Evolutionary conservation across 1,140 invertebrate species (phyloP), one percentile per base, ranked within the genome.

Genomic region (Halictus rubicundus): DNA sequence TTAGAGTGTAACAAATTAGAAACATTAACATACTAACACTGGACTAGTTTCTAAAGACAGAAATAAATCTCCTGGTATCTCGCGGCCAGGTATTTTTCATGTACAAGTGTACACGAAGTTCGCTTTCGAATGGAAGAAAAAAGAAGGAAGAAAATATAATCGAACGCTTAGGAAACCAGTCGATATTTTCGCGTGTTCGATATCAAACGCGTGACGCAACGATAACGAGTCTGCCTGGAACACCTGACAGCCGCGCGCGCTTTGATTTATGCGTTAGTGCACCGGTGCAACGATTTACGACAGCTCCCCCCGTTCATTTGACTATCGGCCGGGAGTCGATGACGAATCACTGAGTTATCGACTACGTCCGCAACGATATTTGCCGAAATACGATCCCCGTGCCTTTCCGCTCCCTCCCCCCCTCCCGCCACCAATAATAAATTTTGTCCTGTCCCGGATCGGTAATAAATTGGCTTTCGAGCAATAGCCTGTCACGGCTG

Each of bases 341-440:
- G 83, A 85, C 83, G 83, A 85, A 85, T 85, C 82, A 75, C n/a
- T 60, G 72, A 80, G 82, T 81, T 85, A 85, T 85, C 83, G 82
- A 66, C 83, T 83, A 74, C 39, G 54, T 42, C 78, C 83, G 78
- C 83, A 81, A 81, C 73, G 72, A 84, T 84, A 84, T 84, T 80
- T 81, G 82, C 83, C 83, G 68, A 84, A 85, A 81, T 81, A 81
- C 69, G 82, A 84, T 49, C 21, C 54, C 54, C 70, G 65, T 63
- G 7, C 54, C 10, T 59, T 39, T 61, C 27, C 54, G 54, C 16
- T 16, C 5, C 49, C 49, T 0, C 19, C 16, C 49, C 49, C 5
- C 49, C 49, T 0, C 19, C 16, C 49, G 42, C 49, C 16, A 21
- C 49, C 82, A 32, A 66, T 81, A 74, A 84, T 83, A 81, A 84